Percentiles rank a stretch among this genome's conserved stretches.
These are phyloP conservation scores for Protaetia brevitarsis DNA, from an alignment of 1,140 invertebrate genomes.

Conservation along the genomic window DNA sequence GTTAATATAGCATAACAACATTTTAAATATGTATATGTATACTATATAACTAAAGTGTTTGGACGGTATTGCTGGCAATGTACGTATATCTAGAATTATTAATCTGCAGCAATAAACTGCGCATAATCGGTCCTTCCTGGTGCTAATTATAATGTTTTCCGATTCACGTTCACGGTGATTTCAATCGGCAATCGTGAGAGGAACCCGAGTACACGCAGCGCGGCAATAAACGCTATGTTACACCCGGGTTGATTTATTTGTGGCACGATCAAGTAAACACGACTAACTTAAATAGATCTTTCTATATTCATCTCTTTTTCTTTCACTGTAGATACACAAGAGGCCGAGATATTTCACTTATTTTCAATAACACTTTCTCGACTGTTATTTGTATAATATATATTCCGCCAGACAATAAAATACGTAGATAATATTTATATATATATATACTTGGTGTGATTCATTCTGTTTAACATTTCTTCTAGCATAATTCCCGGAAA, in stretches of 20 bases:
- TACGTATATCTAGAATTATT: conserved; percentile 6
- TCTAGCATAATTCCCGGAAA: background rate
- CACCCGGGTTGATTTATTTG: conserved; percentile 2
- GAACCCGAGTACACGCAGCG: background rate
- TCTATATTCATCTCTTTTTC: background rate
- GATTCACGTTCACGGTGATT: conserved; percentile 19
- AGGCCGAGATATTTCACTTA: background rate
- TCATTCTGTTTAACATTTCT: background rate
- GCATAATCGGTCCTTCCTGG: background rate
- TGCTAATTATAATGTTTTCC: conserved; percentile 21
- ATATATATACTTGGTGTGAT: background rate
- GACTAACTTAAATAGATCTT: conserved; percentile 1
- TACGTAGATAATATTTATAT: conserved; percentile 2
- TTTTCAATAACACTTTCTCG: conserved; percentile 16
- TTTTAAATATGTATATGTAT: too few species aligned
- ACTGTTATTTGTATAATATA: background rate
- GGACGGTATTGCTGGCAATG: background rate
- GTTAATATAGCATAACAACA: too few species aligned
- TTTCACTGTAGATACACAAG: background rate
- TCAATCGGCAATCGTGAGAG: conserved; percentile 18
- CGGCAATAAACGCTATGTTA: background rate
- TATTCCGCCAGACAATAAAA: background rate
- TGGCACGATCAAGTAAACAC: background rate
- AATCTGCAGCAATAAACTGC: conserved; percentile 6
- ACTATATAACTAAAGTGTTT: too few species aligned